phyloP scores from a whole-genome alignment of 1,140 invertebrate species.

The Akabosia matsudoensis region DNA sequence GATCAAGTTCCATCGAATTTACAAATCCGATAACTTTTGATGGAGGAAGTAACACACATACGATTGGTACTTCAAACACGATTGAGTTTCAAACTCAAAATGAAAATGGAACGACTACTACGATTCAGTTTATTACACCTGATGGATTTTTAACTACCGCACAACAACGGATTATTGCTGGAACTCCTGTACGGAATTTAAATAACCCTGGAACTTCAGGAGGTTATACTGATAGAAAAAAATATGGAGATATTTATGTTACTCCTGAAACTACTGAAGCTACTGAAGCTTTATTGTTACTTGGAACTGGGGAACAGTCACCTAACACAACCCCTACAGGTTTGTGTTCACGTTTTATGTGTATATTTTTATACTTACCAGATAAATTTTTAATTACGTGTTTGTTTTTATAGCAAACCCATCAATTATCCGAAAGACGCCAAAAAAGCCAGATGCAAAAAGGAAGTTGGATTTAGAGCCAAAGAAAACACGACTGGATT shows the following conservation, averaged over 20 bases:
- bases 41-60: neutral
- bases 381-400: neutral
- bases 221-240: neutral
- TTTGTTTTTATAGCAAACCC: conserved; percentile 5
- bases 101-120: neutral
- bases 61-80: neutral
- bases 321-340: conserved; percentile 39
- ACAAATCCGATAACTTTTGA: neutral
- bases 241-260: conserved; percentile 14
- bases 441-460: conserved; percentile 46
- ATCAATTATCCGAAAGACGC: conserved; percentile 38
- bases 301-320: conserved; percentile 33
- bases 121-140: conserved; percentile 18
- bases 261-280: conserved; percentile 42
- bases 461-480: conserved; percentile 43
- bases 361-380: neutral
- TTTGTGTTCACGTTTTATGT: conserved; percentile 15
- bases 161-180: conserved; percentile 8
- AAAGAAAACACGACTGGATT: conserved; percentile 71
- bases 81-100: conserved; percentile 11
- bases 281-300: conserved; percentile 39
- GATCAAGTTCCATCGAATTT: conserved; percentile 1
- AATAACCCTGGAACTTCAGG: neutral
- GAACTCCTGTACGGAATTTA: neutral
- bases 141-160: neutral